Conservation (phyloP, 2,797 vertebrate genomes). For the Onychomys arenicola region DNA sequence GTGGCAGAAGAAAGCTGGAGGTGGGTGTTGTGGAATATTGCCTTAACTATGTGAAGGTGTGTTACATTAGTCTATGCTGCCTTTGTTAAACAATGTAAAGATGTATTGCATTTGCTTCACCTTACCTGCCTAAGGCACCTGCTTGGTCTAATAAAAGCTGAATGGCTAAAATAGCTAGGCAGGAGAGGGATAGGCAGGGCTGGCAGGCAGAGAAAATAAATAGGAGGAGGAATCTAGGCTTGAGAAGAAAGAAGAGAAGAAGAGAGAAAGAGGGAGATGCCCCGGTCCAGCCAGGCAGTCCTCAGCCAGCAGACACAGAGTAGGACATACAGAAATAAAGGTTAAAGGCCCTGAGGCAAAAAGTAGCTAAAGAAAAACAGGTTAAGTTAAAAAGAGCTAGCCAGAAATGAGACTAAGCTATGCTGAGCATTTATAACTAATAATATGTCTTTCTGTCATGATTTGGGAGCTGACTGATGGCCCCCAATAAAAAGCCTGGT, state of each 20-base stretch:
- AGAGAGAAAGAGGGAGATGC: neutral
- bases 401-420: neutral
- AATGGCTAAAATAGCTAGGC: neutral
- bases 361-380: neutral
- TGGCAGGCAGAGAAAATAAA: neutral
- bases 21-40: neutral
- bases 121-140: neutral
- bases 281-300: neutral
- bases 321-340: neutral
- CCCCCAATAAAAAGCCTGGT: neutral
- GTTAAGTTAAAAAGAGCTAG: neutral
- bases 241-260: neutral
- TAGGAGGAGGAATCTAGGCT: neutral
- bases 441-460: neutral
- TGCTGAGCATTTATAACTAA: neutral
- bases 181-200: neutral
- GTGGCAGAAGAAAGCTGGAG: constrained; percentile 40
- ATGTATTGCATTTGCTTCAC: neutral
- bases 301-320: neutral
- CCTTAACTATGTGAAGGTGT: neutral
- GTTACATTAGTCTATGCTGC: neutral
- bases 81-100: neutral
- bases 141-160: neutral
- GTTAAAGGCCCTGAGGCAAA: neutral
- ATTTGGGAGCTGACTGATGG: neutral